These are phyloP conservation scores for Ctenopoma kingsleyae DNA, from an alignment of 2,797 vertebrate species.

Conservation along the genomic window DNA sequence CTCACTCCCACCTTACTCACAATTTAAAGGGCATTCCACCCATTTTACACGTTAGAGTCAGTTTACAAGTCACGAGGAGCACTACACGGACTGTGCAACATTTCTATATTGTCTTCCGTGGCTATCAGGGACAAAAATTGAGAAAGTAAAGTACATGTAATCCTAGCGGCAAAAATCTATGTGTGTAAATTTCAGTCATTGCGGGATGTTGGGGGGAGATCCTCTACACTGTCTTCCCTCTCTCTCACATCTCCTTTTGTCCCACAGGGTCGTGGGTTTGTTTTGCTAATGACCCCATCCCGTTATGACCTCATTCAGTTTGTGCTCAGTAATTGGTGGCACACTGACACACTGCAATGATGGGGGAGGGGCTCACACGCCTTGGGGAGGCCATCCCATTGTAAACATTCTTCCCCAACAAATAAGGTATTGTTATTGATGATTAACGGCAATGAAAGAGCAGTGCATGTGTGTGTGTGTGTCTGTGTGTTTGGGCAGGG, in stretches of 20 bases:
- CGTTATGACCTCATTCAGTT: constrained; percentile 80
- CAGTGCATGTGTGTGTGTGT: constrained; percentile 35
- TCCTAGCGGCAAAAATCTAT: no score
- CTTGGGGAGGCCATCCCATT: constrained; percentile 46
- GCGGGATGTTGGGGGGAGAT: neutral
- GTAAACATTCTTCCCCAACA: constrained; percentile 77
- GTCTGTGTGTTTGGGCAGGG: constrained; percentile 29
- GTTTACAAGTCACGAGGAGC: no score
- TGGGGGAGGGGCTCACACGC: constrained; percentile 65
- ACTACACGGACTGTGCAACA: no score
- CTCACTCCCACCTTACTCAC: no score
- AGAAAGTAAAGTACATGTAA: no score
- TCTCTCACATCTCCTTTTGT: constrained; percentile 11
- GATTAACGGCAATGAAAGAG: constrained; percentile 68
- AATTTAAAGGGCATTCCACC: neutral
- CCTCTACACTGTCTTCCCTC: constrained; percentile 20
- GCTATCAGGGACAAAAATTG: no score
- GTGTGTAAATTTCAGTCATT: constrained; percentile 16
- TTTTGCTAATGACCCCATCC: constrained; percentile 83
- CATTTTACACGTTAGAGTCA: no score
- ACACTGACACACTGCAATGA: constrained; percentile 71
- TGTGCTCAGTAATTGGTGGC: constrained; percentile 77
- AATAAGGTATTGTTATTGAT: constrained; percentile 80
- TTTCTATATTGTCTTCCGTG: no score
- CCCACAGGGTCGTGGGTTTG: constrained; percentile 71